Evolutionary conservation across 2,888 invertebrate species (phyloP).

Genomic region (Eupithecia pulchellata): DNA sequence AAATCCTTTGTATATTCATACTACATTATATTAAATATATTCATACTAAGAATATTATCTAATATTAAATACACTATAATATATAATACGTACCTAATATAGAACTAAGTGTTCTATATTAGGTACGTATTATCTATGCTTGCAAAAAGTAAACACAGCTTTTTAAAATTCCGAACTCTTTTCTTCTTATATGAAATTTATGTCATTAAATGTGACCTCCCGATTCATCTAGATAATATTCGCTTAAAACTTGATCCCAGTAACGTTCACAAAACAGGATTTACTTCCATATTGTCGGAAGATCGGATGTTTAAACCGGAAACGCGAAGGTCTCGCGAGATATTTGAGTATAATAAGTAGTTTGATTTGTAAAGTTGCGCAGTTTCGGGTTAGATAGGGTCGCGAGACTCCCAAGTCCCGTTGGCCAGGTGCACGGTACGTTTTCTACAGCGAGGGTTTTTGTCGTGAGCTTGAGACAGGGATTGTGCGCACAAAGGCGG

Average conservation of each 20-base stretch:
- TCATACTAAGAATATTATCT: too few species aligned
- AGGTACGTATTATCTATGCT: background rate
- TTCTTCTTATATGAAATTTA: background rate
- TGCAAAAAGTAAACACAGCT: background rate
- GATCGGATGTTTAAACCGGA: slow-evolving; percentile 64
- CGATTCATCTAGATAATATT: slow-evolving; percentile 22
- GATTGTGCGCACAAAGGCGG: slow-evolving; percentile 71
- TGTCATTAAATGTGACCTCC: background rate
- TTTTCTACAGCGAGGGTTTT: slow-evolving; percentile 61
- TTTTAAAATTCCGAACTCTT: background rate
- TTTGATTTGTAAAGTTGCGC: slow-evolving; percentile 57
- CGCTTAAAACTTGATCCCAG: slow-evolving; percentile 12
- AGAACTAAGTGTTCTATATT: too few species aligned
- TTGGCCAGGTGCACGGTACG: slow-evolving; percentile 80
- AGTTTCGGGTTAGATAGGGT: slow-evolving; percentile 73
- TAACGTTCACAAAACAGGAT: slow-evolving; percentile 35
- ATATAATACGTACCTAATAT: too few species aligned
- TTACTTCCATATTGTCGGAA: slow-evolving; percentile 42
- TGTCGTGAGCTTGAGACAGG: slow-evolving; percentile 66
- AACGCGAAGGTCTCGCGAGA: slow-evolving; percentile 55
- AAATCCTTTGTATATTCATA: too few species aligned
- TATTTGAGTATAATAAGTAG: slow-evolving; percentile 45
- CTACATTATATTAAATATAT: too few species aligned
- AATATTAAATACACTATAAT: too few species aligned
- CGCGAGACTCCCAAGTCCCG: slow-evolving; percentile 41